Evolutionary conservation across 1,140 invertebrate species (phyloP).

Genomic region (Kradibia gibbosae): DNA sequence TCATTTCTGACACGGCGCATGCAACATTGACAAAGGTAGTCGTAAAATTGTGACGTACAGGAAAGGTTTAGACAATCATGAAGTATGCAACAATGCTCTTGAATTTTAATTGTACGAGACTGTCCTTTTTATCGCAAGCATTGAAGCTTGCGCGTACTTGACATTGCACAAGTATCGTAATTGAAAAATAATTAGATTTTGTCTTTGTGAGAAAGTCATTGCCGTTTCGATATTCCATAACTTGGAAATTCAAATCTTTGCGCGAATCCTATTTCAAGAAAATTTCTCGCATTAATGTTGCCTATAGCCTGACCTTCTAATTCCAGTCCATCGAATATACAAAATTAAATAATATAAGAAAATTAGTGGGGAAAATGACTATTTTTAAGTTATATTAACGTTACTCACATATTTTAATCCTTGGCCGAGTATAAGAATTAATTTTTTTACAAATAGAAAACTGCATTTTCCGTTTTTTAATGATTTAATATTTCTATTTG

Average conservation of each 20-base stretch:
- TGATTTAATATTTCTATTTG: too few relatives aligned
- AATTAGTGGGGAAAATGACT: too few relatives aligned
- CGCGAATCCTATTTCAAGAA: not conserved
- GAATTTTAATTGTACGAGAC: constrained; percentile 40
- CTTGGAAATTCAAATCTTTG: not conserved
- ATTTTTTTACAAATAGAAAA: too few relatives aligned
- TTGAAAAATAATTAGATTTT: constrained; percentile 32
- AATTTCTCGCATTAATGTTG: not conserved
- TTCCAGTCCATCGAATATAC: not conserved
- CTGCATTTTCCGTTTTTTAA: too few relatives aligned
- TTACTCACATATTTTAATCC: too few relatives aligned
- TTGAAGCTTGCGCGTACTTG: not conserved
- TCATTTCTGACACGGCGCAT: not conserved
- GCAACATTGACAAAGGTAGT: not conserved
- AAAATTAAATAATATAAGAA: too few relatives aligned
- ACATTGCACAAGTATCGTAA: not conserved
- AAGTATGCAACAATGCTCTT: constrained; percentile 1
- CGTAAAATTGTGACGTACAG: not conserved
- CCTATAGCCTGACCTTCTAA: not conserved
- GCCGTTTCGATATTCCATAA: not conserved
- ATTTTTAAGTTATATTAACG: too few relatives aligned
- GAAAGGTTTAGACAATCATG: not conserved
- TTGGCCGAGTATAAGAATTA: too few relatives aligned
- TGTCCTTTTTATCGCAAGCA: not conserved
- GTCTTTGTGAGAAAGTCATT: not conserved